Conservation (phyloP, 2,888 invertebrate genomes). For the Acheta domesticus region DNA sequence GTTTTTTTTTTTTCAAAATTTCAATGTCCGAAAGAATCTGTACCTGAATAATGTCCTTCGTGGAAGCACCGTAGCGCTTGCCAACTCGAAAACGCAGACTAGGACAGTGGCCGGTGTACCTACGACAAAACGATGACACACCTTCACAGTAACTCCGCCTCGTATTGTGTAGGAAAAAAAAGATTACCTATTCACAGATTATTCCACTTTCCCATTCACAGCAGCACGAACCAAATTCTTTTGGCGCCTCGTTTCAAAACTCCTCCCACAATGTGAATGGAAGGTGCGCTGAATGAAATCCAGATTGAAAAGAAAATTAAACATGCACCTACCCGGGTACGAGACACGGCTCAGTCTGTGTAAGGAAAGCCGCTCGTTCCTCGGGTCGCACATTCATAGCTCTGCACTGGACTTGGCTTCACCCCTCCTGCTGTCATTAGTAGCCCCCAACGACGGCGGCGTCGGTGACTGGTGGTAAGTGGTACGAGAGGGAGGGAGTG, state of each 20-base stretch:
- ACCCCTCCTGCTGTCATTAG: background rate
- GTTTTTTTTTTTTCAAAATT: background rate
- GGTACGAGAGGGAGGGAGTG: background rate
- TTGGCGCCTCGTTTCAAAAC: no score
- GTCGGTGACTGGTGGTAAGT: constrained; percentile 7
- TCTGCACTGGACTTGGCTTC: background rate
- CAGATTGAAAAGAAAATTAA: constrained; percentile 4
- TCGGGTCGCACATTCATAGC: constrained; percentile 22
- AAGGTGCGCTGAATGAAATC: no score
- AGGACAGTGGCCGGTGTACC: constrained; percentile 71
- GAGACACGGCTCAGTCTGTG: constrained; percentile 26
- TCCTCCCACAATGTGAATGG: no score
- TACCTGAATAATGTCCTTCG: constrained; percentile 63
- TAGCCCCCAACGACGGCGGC: background rate
- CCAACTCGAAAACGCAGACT: constrained; percentile 68
- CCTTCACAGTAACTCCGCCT: background rate
- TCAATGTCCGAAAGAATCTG: background rate
- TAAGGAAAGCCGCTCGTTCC: constrained; percentile 25
- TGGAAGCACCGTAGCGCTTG: constrained; percentile 67
- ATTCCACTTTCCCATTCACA: background rate
- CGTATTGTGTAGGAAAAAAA: constrained; percentile 28
- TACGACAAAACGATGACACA: constrained; percentile 44
- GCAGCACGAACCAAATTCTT: background rate
- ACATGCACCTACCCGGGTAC: constrained; percentile 60
- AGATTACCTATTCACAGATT: constrained; percentile 11